Percentiles rank a stretch among this genome's conserved stretches.
Evolutionary conservation across 2,797 vertebrate species (phyloP).

Genomic region (Peromyscus attwateri): DNA sequence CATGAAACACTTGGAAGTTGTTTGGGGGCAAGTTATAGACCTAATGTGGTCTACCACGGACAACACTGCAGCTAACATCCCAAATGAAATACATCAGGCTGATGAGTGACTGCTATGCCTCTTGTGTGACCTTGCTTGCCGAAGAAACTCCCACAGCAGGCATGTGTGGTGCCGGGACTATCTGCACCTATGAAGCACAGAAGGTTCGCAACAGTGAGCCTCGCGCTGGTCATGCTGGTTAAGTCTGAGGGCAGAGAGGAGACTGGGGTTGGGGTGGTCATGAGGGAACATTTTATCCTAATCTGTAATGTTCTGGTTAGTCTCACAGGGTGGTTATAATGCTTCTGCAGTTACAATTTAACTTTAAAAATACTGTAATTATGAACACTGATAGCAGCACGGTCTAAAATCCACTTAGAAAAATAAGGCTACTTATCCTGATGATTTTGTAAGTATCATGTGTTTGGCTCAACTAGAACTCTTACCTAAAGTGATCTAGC

Average conservation of each 20-base stretch:
- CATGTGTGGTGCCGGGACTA: not conserved
- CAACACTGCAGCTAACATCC: not conserved
- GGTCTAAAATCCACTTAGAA: not conserved
- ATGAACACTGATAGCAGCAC: not conserved
- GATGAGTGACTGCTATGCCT: not conserved
- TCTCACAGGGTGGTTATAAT: not conserved
- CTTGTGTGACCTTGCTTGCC: not conserved
- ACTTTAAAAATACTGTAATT: not conserved
- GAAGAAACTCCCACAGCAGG: not conserved
- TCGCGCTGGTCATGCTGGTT: not conserved
- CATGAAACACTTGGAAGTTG: not conserved
- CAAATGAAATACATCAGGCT: not conserved
- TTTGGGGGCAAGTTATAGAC: not conserved
- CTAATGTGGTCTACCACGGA: not conserved
- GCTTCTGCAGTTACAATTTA: slow-evolving; percentile 6
- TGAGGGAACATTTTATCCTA: not conserved
- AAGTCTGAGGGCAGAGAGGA: not conserved
- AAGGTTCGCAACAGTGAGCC: not conserved
- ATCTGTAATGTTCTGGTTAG: not conserved
- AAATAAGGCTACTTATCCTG: not conserved
- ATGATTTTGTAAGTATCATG: rapidly evolving
- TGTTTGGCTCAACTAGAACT: not conserved
- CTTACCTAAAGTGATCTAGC: not conserved
- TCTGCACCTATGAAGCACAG: not conserved
- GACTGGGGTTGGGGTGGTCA: not conserved